A percentile compares a stretch with the other conserved stretches of the same genome.
phyloP scores from a whole-genome alignment of 2,113 vertebrate genomes.

The Mus spicilegus region DNA sequence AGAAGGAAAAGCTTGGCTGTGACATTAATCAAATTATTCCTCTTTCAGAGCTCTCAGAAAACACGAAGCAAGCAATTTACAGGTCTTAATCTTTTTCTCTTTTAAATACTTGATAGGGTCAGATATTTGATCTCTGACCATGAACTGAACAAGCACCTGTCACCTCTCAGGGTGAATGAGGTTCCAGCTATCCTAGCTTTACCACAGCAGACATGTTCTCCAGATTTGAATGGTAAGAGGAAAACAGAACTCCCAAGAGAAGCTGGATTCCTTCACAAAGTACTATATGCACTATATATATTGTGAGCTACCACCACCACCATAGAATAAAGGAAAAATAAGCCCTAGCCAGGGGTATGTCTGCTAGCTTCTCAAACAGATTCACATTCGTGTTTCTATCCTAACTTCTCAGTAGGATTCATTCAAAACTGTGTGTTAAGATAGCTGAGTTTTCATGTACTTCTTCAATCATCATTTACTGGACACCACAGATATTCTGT shows the following conservation, averaged over 20 bases:
- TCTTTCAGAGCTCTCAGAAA: conserved; percentile 17
- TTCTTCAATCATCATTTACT: neutral
- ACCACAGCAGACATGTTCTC: neutral
- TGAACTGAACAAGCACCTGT: neutral
- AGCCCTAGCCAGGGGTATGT: neutral
- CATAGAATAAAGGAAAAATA: neutral
- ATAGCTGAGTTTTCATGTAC: neutral
- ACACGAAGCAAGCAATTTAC: neutral
- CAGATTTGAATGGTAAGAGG: neutral
- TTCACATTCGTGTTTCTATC: neutral
- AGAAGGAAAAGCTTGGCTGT: neutral
- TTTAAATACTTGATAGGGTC: neutral
- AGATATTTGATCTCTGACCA: neutral
- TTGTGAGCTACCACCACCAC: no score
- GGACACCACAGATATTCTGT: neutral
- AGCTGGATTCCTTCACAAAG: neutral
- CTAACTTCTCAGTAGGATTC: neutral
- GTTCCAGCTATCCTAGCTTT: neutral
- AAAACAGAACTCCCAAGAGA: neutral
- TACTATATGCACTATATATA: neutral
- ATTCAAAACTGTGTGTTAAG: neutral
- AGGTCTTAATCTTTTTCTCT: neutral
- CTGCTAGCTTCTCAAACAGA: neutral
- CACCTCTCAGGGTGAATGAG: neutral
- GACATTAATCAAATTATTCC: neutral